Conservation (phyloP, 2,797 vertebrate genomes). For the Labeo calbasu region DNA sequence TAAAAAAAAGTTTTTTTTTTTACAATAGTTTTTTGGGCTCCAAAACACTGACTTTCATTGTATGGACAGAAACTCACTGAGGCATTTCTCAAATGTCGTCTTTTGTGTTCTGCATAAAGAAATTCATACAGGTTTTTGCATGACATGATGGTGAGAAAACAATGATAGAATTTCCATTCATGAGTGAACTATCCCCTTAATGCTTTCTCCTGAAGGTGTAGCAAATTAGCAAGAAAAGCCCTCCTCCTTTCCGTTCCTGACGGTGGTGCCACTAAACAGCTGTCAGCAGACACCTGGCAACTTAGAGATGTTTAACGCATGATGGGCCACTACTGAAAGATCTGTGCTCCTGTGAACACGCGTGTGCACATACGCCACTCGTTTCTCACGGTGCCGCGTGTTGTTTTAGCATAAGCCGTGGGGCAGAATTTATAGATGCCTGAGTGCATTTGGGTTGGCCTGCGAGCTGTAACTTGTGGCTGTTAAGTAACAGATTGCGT, state of each 20-base stretch:
- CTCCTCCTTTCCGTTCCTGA: conserved; percentile 20
- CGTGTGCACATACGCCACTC: background rate
- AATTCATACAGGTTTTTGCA: background rate
- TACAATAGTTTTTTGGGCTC: no score
- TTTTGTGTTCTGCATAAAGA: no score
- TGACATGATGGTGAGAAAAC: background rate
- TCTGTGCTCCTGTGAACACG: background rate
- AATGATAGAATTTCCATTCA: background rate
- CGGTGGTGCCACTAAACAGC: conserved; percentile 41
- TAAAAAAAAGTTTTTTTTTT: no score
- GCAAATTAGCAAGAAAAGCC: background rate
- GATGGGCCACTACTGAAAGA: conserved; percentile 13
- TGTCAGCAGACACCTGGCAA: conserved; percentile 47
- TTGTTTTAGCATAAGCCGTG: background rate
- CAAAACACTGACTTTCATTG: background rate
- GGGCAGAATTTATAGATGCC: conserved; percentile 8
- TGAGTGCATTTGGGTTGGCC: conserved; percentile 12
- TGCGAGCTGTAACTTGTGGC: conserved; percentile 25
- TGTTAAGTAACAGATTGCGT: background rate
- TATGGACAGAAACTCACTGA: background rate
- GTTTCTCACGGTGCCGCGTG: conserved; percentile 3
- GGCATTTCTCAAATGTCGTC: background rate
- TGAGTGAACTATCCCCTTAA: background rate
- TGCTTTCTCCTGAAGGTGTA: background rate
- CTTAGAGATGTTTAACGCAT: conserved; percentile 30